Evolutionary conservation across 1,140 invertebrate species (phyloP).

Genomic region (Adelges cooleyi): DNA sequence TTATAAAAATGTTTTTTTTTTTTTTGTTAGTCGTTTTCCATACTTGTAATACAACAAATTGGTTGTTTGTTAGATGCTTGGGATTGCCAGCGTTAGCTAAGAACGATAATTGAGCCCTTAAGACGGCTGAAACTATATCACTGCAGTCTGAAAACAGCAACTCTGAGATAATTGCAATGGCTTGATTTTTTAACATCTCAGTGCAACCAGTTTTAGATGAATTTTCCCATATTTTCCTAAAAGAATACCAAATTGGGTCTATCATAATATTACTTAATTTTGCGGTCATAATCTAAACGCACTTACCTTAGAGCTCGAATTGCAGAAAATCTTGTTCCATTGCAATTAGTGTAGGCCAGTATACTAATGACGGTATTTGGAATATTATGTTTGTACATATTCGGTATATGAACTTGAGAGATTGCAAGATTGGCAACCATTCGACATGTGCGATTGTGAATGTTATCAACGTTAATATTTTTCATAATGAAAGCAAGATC

Average conservation of each 20-base stretch:
- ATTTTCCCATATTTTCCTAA: conserved; percentile 19
- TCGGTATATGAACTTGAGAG: conserved; percentile 26
- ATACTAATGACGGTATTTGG: conserved; percentile 27
- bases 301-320: conserved; percentile 34
- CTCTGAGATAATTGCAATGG: not conserved
- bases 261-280: too few species aligned
- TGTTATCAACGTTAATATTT: conserved; percentile 31
- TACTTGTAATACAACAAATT: not conserved
- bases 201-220: not conserved
- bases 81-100: not conserved
- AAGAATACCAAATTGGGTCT: not conserved
- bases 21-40: not conserved
- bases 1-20: not conserved
- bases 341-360: conserved; percentile 23
- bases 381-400: conserved; percentile 30
- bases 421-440: conserved; percentile 34
- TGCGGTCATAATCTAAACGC: too few species aligned
- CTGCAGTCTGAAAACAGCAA: not conserved
- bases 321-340: conserved; percentile 31
- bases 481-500: conserved; percentile 30
- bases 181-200: not conserved
- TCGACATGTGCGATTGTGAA: conserved; percentile 32
- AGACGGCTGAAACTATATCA: conserved; percentile 3
- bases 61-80: not conserved
- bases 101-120: not conserved